Conservation (phyloP, 2,888 invertebrate genomes). For the Byasa hedistus region DNA sequence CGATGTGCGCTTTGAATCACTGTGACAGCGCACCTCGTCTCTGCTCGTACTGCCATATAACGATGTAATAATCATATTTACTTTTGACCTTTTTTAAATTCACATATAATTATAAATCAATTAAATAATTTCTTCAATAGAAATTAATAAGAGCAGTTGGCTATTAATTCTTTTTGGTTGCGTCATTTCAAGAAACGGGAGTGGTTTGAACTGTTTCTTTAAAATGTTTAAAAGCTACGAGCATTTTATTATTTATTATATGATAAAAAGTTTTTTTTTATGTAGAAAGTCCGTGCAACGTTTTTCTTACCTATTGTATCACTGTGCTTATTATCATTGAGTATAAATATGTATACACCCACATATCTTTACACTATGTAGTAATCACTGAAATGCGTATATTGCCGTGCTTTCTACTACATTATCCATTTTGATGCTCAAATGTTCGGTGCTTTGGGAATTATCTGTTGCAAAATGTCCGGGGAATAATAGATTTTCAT, state of each 20-base stretch:
- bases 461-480: conserved; percentile 32
- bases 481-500: conserved; percentile 31
- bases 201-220: no score
- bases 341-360: no score
- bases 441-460: conserved; percentile 25
- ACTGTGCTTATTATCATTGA: no score
- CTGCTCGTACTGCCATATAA: background rate
- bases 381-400: conserved; percentile 33
- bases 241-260: no score
- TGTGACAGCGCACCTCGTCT: conserved; percentile 49
- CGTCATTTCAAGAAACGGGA: no score
- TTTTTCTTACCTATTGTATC: no score
- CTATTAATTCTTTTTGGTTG: no score
- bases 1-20: conserved; percentile 61
- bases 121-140: background rate
- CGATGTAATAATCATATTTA: background rate
- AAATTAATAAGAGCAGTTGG: no score
- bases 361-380: no score
- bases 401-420: conserved; percentile 37
- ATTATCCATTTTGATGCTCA: conserved; percentile 42
- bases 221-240: no score
- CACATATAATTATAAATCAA: background rate
- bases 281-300: no score
- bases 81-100: background rate
- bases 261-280: no score